Evolutionary conservation across 2,888 invertebrate genomes (phyloP).

Genomic region (Hesperia comma): DNA sequence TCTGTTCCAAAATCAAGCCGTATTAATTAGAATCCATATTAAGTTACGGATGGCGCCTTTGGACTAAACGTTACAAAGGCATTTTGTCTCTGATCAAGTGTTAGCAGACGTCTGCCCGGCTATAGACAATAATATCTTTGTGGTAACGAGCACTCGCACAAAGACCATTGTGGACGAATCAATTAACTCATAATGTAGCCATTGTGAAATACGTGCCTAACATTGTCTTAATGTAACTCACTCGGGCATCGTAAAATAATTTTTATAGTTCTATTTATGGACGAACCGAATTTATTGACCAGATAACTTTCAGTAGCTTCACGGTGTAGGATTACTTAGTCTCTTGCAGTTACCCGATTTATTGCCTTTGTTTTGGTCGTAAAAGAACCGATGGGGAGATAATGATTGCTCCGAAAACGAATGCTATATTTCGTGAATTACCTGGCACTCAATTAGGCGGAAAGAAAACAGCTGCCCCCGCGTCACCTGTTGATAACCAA

Average conservation of each 20-base stretch:
- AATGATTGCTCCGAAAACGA: conserved; percentile 38
- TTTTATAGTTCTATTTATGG: conserved; percentile 82
- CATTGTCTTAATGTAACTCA: conserved; percentile 82
- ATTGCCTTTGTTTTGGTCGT: conserved; percentile 60
- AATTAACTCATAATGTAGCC: conserved; percentile 80
- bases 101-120: conserved; percentile 78
- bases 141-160: conserved; percentile 66
- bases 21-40: conserved; percentile 62
- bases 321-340: conserved; percentile 68
- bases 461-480: conserved; percentile 52
- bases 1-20: conserved; percentile 53
- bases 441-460: conserved; percentile 48
- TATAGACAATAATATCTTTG: conserved; percentile 81
- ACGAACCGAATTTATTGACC: conserved; percentile 72
- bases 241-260: conserved; percentile 77
- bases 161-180: conserved; percentile 80
- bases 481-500: conserved; percentile 65
- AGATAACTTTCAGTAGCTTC: conserved; percentile 76
- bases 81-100: conserved; percentile 83
- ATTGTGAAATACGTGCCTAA: conserved; percentile 76
- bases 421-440: conserved; percentile 44
- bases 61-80: conserved; percentile 76
- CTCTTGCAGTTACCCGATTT: conserved; percentile 53
- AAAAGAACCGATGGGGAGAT: conserved; percentile 42
- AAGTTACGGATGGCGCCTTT: conserved; percentile 81